These are phyloP conservation scores for Anaspis maculata DNA, from an alignment of 2,888 invertebrate species.

Conservation along the genomic window DNA sequence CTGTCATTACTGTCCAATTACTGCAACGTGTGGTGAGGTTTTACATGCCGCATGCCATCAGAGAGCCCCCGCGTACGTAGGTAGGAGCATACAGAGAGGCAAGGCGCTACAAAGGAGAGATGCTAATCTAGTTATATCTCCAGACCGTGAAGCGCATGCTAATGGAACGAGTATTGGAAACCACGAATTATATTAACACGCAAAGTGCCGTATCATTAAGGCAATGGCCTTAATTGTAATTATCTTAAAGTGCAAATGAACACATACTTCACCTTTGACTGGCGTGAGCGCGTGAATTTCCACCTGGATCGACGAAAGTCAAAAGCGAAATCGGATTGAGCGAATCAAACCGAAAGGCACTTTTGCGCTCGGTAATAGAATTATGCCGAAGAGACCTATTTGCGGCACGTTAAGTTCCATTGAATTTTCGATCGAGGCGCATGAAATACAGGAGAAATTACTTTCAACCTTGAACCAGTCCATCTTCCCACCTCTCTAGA, in stretches of 20 bases:
- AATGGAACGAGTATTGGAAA: slow-evolving; percentile 34
- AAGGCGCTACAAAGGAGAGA: slow-evolving; percentile 28
- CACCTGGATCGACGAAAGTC: too few species aligned
- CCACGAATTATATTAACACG: slow-evolving; percentile 39
- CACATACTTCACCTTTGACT: slow-evolving; percentile 15
- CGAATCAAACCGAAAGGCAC: too few species aligned
- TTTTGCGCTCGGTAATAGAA: too few species aligned
- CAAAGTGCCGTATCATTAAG: slow-evolving; percentile 36
- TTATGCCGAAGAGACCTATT: too few species aligned
- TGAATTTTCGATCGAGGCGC: too few species aligned
- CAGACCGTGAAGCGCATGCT: slow-evolving; percentile 33
- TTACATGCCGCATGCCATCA: slow-evolving; percentile 12
- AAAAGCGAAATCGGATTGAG: too few species aligned
- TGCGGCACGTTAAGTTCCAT: too few species aligned
- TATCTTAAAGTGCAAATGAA: slow-evolving; percentile 27
- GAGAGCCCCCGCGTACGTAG: slow-evolving; percentile 12
- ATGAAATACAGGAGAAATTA: too few species aligned
- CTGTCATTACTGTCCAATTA: slow-evolving; percentile 9
- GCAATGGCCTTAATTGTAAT: slow-evolving; percentile 29
- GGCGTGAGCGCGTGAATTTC: neutral
- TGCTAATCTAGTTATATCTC: slow-evolving; percentile 33
- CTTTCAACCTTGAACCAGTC: too few species aligned
- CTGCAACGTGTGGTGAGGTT: too few species aligned
- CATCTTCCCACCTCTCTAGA: too few species aligned
- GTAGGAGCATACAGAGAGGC: slow-evolving; percentile 24